Conservation (phyloP, 2,113 vertebrate genomes). For the Syngnathus typhle region DNA sequence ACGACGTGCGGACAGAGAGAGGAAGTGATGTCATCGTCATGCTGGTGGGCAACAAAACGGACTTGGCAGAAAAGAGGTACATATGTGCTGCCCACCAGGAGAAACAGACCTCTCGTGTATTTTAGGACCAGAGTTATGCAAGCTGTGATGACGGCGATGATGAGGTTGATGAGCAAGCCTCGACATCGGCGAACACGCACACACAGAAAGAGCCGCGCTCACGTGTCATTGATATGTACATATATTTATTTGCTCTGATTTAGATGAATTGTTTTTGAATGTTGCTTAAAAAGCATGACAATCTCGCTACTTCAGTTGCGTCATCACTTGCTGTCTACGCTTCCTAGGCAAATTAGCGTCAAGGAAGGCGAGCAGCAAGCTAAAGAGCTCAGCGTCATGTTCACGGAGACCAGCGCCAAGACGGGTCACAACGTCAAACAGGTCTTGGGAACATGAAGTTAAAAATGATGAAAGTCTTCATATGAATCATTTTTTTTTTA, state of each 20-base stretch:
- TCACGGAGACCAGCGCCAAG: conserved; percentile 82
- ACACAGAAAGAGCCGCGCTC: not conserved
- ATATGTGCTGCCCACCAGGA: not conserved
- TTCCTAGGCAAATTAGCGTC: conserved; percentile 84
- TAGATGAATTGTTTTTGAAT: too few relatives aligned
- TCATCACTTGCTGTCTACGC: not conserved
- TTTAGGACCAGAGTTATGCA: not conserved
- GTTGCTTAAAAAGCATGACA: too few relatives aligned
- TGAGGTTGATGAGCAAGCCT: conserved; percentile 1
- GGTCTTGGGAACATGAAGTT: conserved; percentile 38
- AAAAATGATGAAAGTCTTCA: too few relatives aligned
- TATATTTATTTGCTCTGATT: not conserved
- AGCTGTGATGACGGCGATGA: not conserved
- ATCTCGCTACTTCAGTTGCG: too few relatives aligned
- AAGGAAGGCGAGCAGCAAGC: conserved; percentile 87
- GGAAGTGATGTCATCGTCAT: conserved; percentile 93
- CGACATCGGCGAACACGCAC: too few relatives aligned
- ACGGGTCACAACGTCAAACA: conserved; percentile 77
- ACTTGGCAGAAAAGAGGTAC: conserved; percentile 87
- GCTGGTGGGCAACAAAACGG: conserved; percentile 91
- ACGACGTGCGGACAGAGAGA: conserved; percentile 88
- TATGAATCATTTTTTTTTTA: conserved; percentile 1
- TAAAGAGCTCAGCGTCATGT: conserved; percentile 90
- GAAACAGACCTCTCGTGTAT: not conserved
- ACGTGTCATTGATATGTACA: not conserved